phyloP scores from a whole-genome alignment of 2,797 vertebrate species.

The Pseudocheirus occidentalis region DNA sequence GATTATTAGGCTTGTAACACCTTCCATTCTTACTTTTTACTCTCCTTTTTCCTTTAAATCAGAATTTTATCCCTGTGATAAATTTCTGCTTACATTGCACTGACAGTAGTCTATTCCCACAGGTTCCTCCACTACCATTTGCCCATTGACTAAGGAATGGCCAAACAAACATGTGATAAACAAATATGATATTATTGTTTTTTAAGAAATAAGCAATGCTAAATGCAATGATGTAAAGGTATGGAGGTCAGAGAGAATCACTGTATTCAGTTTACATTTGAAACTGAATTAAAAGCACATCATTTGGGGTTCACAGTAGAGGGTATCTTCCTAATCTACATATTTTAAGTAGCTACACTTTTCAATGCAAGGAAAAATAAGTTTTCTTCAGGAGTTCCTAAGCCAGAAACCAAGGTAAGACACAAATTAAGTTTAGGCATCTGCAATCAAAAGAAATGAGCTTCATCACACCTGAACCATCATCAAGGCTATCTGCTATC shows the following conservation, averaged over 20 bases:
- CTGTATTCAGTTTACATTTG: neutral
- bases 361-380: neutral
- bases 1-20: neutral
- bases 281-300: neutral
- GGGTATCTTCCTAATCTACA: neutral
- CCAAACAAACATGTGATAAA: neutral
- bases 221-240: neutral
- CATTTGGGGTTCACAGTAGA: neutral
- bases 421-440: neutral
- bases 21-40: neutral
- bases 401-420: neutral
- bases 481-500: neutral
- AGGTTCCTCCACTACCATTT: neutral
- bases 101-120: neutral
- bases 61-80: neutral
- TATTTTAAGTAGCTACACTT: neutral
- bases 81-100: neutral
- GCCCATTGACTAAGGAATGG: neutral
- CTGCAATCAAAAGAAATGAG: neutral
- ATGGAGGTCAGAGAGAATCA: neutral
- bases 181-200: neutral
- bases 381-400: neutral
- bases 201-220: neutral
- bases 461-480: neutral
- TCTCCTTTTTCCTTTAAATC: neutral